Percentiles rank a stretch among this genome's conserved stretches.
Evolutionary conservation across 2,797 vertebrate genomes (phyloP).

Genomic region (Ceryle rudis): DNA sequence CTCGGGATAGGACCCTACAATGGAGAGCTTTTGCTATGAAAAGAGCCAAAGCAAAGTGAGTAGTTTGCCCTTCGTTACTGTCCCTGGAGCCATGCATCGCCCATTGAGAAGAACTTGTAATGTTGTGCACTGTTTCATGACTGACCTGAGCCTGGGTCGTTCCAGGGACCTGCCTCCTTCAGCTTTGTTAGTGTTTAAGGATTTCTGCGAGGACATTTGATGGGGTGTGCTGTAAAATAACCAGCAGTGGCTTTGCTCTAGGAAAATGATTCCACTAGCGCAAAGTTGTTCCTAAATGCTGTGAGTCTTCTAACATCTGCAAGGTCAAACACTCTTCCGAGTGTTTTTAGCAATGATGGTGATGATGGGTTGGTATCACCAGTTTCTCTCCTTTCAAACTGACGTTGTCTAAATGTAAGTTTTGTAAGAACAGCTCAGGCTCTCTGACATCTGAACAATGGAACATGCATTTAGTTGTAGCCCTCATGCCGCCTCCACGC

Average conservation of each 20-base stretch:
- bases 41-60: not conserved
- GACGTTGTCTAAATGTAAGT: not conserved
- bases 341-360: not conserved
- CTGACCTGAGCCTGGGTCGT: not conserved
- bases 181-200: not conserved
- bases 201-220: not conserved
- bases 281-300: not conserved
- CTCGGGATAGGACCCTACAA: not conserved
- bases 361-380: not conserved
- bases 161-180: not conserved
- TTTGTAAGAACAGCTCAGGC: constrained; percentile 34
- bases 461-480: constrained; percentile 60
- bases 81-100: not conserved
- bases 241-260: not conserved
- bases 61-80: not conserved
- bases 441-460: constrained; percentile 69
- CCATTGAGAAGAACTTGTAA: not conserved
- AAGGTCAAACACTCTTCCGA: not conserved
- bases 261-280: not conserved
- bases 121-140: fast-evolving
- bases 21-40: not conserved
- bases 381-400: constrained; percentile 8
- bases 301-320: not conserved
- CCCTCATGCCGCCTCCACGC: constrained; percentile 42
- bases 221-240: not conserved